Evolutionary conservation across 2,888 invertebrate genomes (phyloP).

Genomic region (Hipparchia sbordonii): DNA sequence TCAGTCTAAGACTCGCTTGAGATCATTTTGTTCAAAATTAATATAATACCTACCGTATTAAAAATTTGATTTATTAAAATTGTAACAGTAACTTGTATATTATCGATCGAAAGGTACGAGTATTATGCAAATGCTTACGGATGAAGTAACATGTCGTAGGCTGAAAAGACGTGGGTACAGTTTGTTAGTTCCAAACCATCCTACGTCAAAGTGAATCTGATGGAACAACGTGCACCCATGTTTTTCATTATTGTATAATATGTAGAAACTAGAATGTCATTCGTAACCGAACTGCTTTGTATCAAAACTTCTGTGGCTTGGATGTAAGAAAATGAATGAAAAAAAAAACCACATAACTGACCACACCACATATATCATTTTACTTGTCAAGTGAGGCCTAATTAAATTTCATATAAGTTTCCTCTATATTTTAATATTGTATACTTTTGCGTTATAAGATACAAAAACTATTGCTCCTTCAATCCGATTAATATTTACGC

Average conservation of each 20-base stretch:
- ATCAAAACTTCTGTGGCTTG: background rate
- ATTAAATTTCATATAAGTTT: background rate
- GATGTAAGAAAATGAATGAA: background rate
- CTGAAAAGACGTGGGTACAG: constrained; percentile 16
- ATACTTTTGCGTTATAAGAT: background rate
- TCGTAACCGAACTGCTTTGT: background rate
- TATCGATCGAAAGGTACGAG: background rate
- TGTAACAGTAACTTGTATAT: background rate
- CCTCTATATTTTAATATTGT: background rate
- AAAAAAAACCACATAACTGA: background rate
- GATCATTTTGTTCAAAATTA: no score
- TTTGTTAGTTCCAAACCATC: constrained; percentile 6
- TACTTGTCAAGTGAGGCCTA: no score
- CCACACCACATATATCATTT: background rate
- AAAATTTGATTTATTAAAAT: no score
- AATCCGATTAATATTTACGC: constrained; percentile 6
- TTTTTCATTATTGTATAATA: background rate
- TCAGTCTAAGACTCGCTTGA: no score
- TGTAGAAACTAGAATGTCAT: background rate
- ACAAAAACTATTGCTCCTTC: background rate
- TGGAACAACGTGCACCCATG: constrained; percentile 1
- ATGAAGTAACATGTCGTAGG: constrained; percentile 16
- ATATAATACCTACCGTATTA: no score
- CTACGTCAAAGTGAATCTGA: constrained; percentile 17
- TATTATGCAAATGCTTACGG: constrained; percentile 9